These are phyloP conservation scores for Thelohanellus kitauei DNA, from an alignment of 30 jellyfish, hydroid and myxozoan species.

Conservation along the genomic window DNA sequence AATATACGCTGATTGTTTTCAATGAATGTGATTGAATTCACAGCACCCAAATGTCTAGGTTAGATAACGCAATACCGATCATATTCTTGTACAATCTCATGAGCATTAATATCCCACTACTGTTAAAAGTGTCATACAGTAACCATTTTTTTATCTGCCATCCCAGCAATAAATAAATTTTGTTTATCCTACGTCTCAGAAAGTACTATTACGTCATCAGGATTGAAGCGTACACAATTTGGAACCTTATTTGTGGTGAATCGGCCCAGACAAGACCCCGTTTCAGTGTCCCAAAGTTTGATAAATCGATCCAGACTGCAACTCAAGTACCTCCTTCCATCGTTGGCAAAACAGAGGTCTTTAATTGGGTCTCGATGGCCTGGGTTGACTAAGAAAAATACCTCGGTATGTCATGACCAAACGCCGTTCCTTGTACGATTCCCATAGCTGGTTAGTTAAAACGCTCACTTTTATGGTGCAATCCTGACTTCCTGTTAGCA, in stretches of 20 bases:
- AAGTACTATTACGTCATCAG: constrained; percentile 43
- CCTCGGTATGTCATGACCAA: not conserved
- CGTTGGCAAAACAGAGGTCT: constrained; percentile 69
- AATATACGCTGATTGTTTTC: constrained; percentile 55
- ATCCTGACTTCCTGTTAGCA: constrained; percentile 75
- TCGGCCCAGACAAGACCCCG: constrained; percentile 81
- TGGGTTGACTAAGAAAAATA: constrained; percentile 1
- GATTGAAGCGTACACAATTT: constrained; percentile 62
- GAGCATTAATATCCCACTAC: constrained; percentile 81
- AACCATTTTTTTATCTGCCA: constrained; percentile 76
- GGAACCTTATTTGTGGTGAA: constrained; percentile 64
- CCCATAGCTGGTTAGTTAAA: constrained; percentile 6
- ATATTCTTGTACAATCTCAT: constrained; percentile 80
- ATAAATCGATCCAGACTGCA: constrained; percentile 93
- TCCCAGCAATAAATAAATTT: constrained; percentile 63
- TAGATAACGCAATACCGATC: constrained; percentile 20
- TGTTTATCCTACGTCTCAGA: constrained; percentile 33
- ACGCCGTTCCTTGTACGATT: not conserved
- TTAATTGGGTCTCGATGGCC: constrained; percentile 90
- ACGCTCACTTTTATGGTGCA: constrained; percentile 36
- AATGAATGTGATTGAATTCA: constrained; percentile 52
- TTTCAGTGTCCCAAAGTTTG: constrained; percentile 91
- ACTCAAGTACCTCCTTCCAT: constrained; percentile 68
- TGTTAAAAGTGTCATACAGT: constrained; percentile 18
- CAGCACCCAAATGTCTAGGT: constrained; percentile 69